Evolutionary conservation across 2,888 invertebrate species (phyloP).

Genomic region (Agonopterix heracliana): DNA sequence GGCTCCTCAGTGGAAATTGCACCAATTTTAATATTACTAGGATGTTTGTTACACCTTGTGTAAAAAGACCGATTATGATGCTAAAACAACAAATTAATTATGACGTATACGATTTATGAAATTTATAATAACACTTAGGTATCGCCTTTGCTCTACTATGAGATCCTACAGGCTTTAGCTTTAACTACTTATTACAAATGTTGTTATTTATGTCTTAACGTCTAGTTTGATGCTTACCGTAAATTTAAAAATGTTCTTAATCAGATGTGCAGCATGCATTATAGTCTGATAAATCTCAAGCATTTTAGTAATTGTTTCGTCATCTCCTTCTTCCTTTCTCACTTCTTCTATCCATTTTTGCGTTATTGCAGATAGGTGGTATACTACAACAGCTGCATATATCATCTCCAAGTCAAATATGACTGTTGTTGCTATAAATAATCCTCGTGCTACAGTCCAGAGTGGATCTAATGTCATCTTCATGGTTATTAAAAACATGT

Average conservation of each 20-base stretch:
- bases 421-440: background rate
- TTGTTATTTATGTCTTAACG: too few species aligned
- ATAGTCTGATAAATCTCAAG: slow-evolving; percentile 8
- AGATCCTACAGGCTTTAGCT: too few species aligned
- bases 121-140: too few species aligned
- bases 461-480: background rate
- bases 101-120: too few species aligned
- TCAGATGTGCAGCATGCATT: slow-evolving; percentile 10
- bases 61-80: too few species aligned
- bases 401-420: background rate
- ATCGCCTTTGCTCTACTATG: too few species aligned
- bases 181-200: too few species aligned
- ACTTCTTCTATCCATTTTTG: background rate
- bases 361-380: background rate
- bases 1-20: too few species aligned
- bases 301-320: background rate
- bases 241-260: slow-evolving; percentile 8
- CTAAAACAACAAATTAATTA: too few species aligned
- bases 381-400: background rate
- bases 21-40: too few species aligned
- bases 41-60: too few species aligned
- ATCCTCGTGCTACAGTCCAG: background rate
- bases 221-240: slow-evolving; percentile 12
- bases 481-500: background rate
- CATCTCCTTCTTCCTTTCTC: background rate